Conservation (phyloP, 2,797 vertebrate genomes). For the Neosilurus mollespiculum region DNA sequence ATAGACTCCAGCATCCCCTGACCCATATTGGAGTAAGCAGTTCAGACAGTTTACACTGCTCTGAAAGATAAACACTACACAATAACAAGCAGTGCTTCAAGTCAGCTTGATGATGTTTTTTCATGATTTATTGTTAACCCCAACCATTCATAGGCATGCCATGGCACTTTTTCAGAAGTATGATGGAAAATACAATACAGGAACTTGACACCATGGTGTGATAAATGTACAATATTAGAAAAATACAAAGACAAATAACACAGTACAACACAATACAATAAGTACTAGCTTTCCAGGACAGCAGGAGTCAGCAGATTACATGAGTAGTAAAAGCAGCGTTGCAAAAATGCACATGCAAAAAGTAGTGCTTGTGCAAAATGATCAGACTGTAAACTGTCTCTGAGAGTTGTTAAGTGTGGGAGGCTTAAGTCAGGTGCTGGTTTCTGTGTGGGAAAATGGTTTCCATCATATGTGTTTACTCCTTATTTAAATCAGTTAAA, state of each 20-base stretch:
- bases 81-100: neutral
- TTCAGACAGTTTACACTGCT: neutral
- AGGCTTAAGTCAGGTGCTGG: slow-evolving; percentile 10
- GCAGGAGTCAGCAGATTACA: neutral
- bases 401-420: neutral
- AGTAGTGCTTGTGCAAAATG: neutral
- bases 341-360: slow-evolving; percentile 9
- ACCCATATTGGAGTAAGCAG: too few relatives aligned
- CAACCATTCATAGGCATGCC: neutral
- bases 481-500: slow-evolving; percentile 48
- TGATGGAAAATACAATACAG: neutral
- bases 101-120: neutral
- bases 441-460: slow-evolving; percentile 21
- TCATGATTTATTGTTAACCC: neutral
- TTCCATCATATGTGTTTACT: slow-evolving; percentile 45
- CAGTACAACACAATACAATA: neutral
- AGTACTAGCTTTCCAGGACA: neutral
- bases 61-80: neutral
- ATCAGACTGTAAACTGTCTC: slow-evolving; percentile 6
- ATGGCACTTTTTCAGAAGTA: neutral
- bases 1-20: too few relatives aligned
- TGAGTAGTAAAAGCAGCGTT: neutral
- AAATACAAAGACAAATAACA: neutral
- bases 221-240: neutral
- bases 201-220: neutral